These are phyloP conservation scores for Panulirus ornatus DNA, from an alignment of 1,140 invertebrate species.

Conservation along the genomic window DNA sequence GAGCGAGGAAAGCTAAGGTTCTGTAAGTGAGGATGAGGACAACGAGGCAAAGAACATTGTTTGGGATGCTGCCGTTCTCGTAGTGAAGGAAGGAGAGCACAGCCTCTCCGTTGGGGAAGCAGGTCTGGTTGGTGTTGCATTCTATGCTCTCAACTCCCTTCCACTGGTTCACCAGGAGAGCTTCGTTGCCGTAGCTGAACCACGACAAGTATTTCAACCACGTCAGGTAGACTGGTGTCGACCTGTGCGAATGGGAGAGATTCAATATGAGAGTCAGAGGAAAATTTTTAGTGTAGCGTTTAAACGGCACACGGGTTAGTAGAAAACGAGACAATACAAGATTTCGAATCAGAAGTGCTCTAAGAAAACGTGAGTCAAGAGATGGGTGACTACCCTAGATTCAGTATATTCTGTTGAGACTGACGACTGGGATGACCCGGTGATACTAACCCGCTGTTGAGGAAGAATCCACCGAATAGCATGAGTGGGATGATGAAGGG, in stretches of 20 bases:
- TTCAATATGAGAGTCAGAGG: not conserved
- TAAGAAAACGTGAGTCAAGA: too few species aligned
- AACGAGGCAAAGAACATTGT: conserved; percentile 26
- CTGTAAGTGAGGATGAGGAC: conserved; percentile 40
- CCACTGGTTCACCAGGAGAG: conserved; percentile 65
- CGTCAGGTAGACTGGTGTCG: conserved; percentile 51
- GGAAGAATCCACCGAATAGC: conserved; percentile 81
- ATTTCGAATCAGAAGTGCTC: too few species aligned
- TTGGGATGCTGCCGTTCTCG: conserved; percentile 27
- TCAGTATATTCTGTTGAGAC: too few species aligned
- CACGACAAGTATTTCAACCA: conserved; percentile 69
- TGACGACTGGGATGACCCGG: too few species aligned
- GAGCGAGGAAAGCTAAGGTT: conserved; percentile 40
- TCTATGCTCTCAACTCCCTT: conserved; percentile 48
- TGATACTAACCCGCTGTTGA: conserved; percentile 79
- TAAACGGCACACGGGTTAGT: too few species aligned
- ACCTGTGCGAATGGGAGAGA: not conserved
- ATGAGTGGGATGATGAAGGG: conserved; percentile 81
- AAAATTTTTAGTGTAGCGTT: too few species aligned
- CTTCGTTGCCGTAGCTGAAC: conserved; percentile 70
- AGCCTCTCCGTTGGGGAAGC: conserved; percentile 48
- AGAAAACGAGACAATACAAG: too few species aligned
- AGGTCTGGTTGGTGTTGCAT: conserved; percentile 56
- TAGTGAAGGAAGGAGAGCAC: conserved; percentile 69
- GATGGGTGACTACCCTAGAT: too few species aligned